phyloP scores from a whole-genome alignment of 2,888 invertebrate genomes.

The Odontothrips loti region DNA sequence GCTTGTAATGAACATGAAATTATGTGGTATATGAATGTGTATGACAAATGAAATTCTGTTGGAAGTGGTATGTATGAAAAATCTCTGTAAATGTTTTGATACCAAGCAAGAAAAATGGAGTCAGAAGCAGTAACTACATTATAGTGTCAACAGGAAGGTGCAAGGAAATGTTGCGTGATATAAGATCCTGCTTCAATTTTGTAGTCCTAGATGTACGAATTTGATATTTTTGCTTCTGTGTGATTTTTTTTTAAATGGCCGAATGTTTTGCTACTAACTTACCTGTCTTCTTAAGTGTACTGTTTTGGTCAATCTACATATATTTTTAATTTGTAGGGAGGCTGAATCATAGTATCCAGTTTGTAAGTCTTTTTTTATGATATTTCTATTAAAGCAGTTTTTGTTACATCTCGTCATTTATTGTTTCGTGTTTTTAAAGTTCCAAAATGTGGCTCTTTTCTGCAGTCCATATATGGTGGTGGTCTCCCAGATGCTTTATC shows the following conservation, averaged over 20 bases:
- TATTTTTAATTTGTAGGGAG: conserved; percentile 14
- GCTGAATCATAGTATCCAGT: conserved; percentile 8
- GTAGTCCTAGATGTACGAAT: conserved; percentile 14
- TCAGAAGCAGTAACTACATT: not conserved
- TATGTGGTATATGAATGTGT: conserved; percentile 1
- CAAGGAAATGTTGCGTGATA: conserved; percentile 2
- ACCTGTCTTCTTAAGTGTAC: conserved; percentile 26
- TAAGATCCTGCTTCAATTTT: conserved; percentile 18
- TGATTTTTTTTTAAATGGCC: not conserved
- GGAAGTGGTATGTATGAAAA: not conserved
- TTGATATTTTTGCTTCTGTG: not conserved
- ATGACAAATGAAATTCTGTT: not conserved
- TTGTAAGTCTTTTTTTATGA: not conserved
- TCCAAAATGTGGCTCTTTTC: conserved; percentile 1
- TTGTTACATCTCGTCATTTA: not conserved
- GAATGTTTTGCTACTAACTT: conserved; percentile 25
- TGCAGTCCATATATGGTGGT: not conserved
- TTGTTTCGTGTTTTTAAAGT: not conserved
- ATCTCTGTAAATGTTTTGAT: not conserved
- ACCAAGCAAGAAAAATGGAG: conserved; percentile 9
- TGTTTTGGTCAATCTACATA: conserved; percentile 18
- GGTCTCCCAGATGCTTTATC: not conserved
- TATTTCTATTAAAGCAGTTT: not conserved
- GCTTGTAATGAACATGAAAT: no score
- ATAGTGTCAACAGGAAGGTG: not conserved